These are phyloP conservation scores for Pristionchus mayeri DNA, from an alignment of 2,888 invertebrate species.

Conservation along the genomic window DNA sequence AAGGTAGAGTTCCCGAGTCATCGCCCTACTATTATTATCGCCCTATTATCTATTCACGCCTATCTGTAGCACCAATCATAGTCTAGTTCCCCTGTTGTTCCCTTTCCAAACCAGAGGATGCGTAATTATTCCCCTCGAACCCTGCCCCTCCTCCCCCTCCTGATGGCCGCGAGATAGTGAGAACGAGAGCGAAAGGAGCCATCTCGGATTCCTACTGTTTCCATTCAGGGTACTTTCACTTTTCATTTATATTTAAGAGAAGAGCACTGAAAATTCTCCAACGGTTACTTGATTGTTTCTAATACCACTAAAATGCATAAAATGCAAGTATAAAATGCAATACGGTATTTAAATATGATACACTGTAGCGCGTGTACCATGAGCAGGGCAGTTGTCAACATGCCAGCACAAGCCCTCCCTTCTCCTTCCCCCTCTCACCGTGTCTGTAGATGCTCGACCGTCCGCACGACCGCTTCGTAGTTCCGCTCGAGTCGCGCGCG, in stretches of 20 bases:
- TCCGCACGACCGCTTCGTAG: conserved; percentile 67
- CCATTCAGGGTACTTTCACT: too few relatives aligned
- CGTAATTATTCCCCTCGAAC: conserved; percentile 24
- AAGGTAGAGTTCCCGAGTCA: not conserved
- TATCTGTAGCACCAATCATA: not conserved
- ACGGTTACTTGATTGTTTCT: too few relatives aligned
- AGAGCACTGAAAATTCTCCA: too few relatives aligned
- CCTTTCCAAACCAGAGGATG: not conserved
- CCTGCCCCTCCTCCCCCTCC: not conserved
- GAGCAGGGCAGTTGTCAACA: too few relatives aligned
- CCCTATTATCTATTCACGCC: not conserved
- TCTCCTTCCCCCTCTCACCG: too few relatives aligned
- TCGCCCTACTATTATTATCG: not conserved
- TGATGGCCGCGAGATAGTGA: not conserved
- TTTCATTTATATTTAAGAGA: too few relatives aligned
- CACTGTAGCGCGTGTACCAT: too few relatives aligned
- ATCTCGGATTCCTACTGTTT: not conserved
- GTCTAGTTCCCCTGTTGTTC: not conserved
- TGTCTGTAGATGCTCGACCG: conserved; percentile 54
- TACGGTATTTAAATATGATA: too few relatives aligned
- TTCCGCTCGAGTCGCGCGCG: conserved; percentile 63
- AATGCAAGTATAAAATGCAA: too few relatives aligned
- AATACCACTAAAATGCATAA: too few relatives aligned
- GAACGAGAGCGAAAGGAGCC: not conserved
- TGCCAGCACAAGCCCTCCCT: too few relatives aligned